These are phyloP conservation scores for Montipora cactus DNA, from an alignment of 64 coral and sea anemone genomes.

Conservation along the genomic window DNA sequence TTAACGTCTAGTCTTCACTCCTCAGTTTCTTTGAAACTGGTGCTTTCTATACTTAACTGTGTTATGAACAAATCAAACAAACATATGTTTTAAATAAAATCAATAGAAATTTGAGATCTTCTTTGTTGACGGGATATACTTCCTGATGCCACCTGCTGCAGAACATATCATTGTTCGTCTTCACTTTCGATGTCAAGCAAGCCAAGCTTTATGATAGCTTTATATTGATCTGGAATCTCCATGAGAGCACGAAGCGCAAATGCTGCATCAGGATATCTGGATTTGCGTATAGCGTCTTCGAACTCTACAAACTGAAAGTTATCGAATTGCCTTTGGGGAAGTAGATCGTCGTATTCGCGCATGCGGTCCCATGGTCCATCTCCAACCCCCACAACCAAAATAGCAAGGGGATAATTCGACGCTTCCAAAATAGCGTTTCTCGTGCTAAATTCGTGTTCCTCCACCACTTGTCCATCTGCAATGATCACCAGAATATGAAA, in stretches of 20 bases:
- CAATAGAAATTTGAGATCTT: not conserved
- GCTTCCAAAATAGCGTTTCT: constrained; percentile 90
- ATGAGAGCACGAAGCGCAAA: constrained; percentile 94
- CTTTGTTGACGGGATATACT: not conserved
- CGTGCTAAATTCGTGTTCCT: constrained; percentile 83
- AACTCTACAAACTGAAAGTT: constrained; percentile 99
- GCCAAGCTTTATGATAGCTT: constrained; percentile 74
- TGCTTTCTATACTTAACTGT: no score
- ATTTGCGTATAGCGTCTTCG: constrained; percentile 55
- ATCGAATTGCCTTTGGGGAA: constrained; percentile 89
- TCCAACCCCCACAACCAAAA: constrained; percentile 95
- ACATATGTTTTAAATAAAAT: not conserved
- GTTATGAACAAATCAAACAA: not conserved
- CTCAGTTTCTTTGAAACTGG: no score
- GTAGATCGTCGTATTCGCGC: constrained; percentile 90
- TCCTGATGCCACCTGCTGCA: not conserved
- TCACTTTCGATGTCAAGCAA: constrained; percentile 24
- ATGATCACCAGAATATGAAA: constrained; percentile 95
- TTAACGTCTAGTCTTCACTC: no score
- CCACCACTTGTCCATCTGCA: constrained; percentile 94
- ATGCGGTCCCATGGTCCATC: constrained; percentile 98
- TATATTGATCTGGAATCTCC: constrained; percentile 97
- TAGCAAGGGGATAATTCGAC: constrained; percentile 91
- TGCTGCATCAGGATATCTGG: constrained; percentile 74
- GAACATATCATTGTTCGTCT: not conserved